Base-by-base conservation (phyloP, 2,888 invertebrate genomes). In the Drosophila fulvimacula region DNA sequence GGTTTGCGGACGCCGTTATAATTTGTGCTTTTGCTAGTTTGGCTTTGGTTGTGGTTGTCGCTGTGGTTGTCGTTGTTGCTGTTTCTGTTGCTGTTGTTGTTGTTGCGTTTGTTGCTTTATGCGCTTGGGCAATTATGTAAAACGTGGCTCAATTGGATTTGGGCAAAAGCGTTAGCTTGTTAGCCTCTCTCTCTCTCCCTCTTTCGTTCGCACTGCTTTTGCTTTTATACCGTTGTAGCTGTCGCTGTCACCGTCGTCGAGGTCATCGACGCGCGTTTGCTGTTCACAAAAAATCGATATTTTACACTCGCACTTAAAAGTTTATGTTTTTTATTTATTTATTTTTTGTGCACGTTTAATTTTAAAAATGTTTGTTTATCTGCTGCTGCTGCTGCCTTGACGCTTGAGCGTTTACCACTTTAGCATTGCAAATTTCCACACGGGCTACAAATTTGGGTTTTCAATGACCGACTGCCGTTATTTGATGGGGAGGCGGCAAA, bases 41-140 rank as follows among this genome's bases (percentile, higher is more conserved):
- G 66, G 44, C 15, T 59, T 62, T 60, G 61, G 65, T 27, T 61
- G 65, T 68, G 62, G 64, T 57, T 61, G 64, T 19, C 58, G 63
- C 66, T 62, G 58, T 63, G 34, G 52, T 27, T 57, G 60, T 57
- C 61, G 52, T 74, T 65, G 78, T 13, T 32, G 19, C 49, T 57
- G 27, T 53, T n/a, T n/a, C n/a, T 62, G 64, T 56, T 62, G 66
- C 21, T 61, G 63, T 68, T 65, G 62, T 60, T 41, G 55, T 19
- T 63, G 61, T 58, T 63, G 53, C 52, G 57, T 73, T 79, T 68
- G 81, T 19, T 46, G 46, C 53, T 64, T 65, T 81, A 63, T 69
- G 81, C 70, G 76, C 76, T 81, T 68, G 76, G 70, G 72, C 72
- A 83, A 87, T 83, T 82, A 80, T 80, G 81, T 86, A 81, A 87